Evolutionary conservation across 2,888 invertebrate species (phyloP), one percentile per base, ranked within the genome.

Genomic region (Hyppa rectilinea): DNA sequence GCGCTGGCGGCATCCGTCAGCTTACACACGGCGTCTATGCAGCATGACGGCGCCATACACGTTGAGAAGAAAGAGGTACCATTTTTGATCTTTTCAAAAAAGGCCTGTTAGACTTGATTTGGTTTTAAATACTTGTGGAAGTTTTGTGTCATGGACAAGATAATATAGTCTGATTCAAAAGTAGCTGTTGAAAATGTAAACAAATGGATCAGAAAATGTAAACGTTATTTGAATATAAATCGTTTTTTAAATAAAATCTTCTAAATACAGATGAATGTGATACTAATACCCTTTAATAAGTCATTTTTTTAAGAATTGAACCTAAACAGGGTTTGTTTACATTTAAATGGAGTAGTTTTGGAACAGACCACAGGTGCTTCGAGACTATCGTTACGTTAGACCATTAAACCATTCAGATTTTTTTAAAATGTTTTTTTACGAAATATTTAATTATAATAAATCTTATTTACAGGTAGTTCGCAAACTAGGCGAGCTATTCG

Each of bases 1-100:
- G 96, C 97, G 38, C 98, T 98, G 85, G 98, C 99, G 20, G 97
- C 98, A 52, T 97, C 98, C 0, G 98, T 99, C 84, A 97, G 98
- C 85, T 97, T 96, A 69, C 97, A 99, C 64, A 97, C 98, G 0
- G 97, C 98, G 79, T 97, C 97, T 91, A 96, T 99, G 91, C 98
- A 98, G 93, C 90, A 95, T 7, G 98, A 98, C 0, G 96, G 97
- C 12, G 97, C 96, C 59, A 97, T 99, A 3, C 96, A 96, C 76
- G 97, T 98, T 89, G 96, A 97, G 0, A 96, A 97, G 85, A 96
- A 97, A 71, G 97, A 98, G 91, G 97, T 97, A 66, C 0, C 12
- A 38, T 36, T 17, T 23, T 23, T 36, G 36, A 56, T 23, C 23
- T 17, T 36, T 36, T 2, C 34, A 55, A 17, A 26, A 17, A 26